Evolutionary conservation across 2,888 invertebrate species (phyloP), one percentile per base, ranked within the genome.

Genomic region (Ceraclea dissimilis): DNA sequence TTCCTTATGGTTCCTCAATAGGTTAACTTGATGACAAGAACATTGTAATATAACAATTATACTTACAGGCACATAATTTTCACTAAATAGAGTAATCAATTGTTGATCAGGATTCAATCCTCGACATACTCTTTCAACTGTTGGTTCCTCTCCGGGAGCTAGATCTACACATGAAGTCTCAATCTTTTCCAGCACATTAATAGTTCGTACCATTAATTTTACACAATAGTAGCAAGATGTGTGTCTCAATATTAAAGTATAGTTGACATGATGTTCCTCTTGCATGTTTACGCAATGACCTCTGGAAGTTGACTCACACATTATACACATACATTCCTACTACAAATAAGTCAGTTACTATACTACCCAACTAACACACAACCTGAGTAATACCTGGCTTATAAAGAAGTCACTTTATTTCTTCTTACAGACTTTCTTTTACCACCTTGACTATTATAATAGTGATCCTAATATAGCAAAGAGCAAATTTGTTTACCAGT

Each of bases 181-280:
- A 63, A 87, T 84, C 74, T 92, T 94, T 65, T 94, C 93, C 60
- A 94, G 71, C 2, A 94, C 85, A 76, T 94, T 94, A 0, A 93
- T 81, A 5, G 94, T 94, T 47, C 93, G 77, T 2, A 93, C 88
- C 52, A 90, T 75, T 8, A 93, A 78, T 66, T 90, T 88, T 0
- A 93, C 87, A 71, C 94, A 94, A 64, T 88, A 86, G 67, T 86
- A 93, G 67, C 94, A 94, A 2, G 63, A 64, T 21, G 79, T 78
- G 62, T 76, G 76, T 62, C 79, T 80, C 64, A 93, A 90, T 1
- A 93, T 85, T 74, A 93, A 85, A 0, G 92, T 91, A 67, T 90
- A 92, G 70, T 93, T 92, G 1, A 88, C 86, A 66, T 87, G 84
- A 64, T 75, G 83, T 64, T 87, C 86, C 66, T 89, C 85, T 65